phyloP scores from a whole-genome alignment of 2,888 invertebrate species.

The Brenthis hecate region DNA sequence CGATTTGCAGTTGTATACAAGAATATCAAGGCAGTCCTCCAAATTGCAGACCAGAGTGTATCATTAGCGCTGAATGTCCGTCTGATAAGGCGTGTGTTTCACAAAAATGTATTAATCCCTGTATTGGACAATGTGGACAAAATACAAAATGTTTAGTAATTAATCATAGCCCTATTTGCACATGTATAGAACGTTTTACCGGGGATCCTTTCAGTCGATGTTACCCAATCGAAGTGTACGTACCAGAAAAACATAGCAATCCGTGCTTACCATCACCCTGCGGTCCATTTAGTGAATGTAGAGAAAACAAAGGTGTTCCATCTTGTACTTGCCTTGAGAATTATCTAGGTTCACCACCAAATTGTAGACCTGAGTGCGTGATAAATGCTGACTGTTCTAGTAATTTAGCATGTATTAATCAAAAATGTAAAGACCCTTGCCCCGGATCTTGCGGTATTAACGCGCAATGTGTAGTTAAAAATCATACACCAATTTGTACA shows the following conservation, averaged over 20 bases:
- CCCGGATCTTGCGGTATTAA: slow-evolving; percentile 88
- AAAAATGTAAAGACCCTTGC: slow-evolving; percentile 91
- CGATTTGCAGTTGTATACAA: slow-evolving; percentile 86
- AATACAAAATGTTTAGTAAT: slow-evolving; percentile 88
- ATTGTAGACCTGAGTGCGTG: slow-evolving; percentile 86
- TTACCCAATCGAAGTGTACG: slow-evolving; percentile 55
- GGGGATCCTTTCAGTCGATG: slow-evolving; percentile 87
- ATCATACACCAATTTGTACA: slow-evolving; percentile 88
- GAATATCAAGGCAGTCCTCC: slow-evolving; percentile 86
- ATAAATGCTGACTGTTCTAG: slow-evolving; percentile 89
- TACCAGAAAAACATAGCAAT: slow-evolving; percentile 60
- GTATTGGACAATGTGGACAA: slow-evolving; percentile 87
- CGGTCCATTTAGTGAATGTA: slow-evolving; percentile 86
- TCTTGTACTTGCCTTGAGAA: slow-evolving; percentile 85
- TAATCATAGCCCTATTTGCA: slow-evolving; percentile 88
- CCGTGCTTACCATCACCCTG: slow-evolving; percentile 86
- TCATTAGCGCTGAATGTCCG: slow-evolving; percentile 87
- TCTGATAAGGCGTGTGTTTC: slow-evolving; percentile 85
- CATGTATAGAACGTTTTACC: slow-evolving; percentile 82
- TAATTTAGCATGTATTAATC: slow-evolving; percentile 88
- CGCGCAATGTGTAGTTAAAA: slow-evolving; percentile 85
- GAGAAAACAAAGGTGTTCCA: slow-evolving; percentile 81
- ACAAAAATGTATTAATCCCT: slow-evolving; percentile 88
- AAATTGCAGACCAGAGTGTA: slow-evolving; percentile 88
- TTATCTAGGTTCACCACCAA: slow-evolving; percentile 87